These are phyloP conservation scores for Canis aureus DNA, from an alignment of 2,113 vertebrate genomes.

Conservation along the genomic window DNA sequence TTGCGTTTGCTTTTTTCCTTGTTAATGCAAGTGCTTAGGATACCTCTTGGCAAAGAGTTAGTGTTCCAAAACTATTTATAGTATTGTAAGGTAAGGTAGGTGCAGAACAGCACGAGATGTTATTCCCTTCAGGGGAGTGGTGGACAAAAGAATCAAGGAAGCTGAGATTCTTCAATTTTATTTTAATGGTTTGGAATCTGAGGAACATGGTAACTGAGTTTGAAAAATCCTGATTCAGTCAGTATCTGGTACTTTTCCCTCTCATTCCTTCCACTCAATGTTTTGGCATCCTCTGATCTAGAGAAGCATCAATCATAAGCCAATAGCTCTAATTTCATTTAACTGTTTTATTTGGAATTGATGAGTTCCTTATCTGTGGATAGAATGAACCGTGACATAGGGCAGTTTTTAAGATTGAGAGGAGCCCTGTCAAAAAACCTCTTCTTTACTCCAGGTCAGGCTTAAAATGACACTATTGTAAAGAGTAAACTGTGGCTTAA, in stretches of 20 bases:
- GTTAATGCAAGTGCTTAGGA: neutral
- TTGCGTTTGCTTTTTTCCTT: neutral
- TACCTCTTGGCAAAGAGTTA: neutral
- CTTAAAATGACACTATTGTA: neutral
- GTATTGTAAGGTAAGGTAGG: neutral
- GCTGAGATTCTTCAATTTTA: neutral
- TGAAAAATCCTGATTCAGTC: neutral
- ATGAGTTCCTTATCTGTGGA: neutral
- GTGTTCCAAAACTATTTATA: neutral
- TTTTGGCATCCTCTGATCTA: neutral
- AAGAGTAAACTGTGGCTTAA: neutral
- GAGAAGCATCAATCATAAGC: neutral
- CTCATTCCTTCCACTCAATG: neutral
- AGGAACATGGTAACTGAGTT: neutral
- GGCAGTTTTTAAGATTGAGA: neutral
- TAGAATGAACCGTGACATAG: neutral
- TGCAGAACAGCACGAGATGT: neutral
- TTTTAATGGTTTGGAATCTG: neutral
- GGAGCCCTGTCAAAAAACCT: neutral
- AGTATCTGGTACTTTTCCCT: neutral
- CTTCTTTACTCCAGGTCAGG: neutral
- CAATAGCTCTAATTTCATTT: slow-evolving; percentile 23
- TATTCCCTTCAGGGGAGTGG: neutral
- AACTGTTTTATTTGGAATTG: slow-evolving; percentile 57
- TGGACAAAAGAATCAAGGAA: neutral